A percentile compares a stretch with the other conserved stretches of the same genome.
Conservation (phyloP, 2,888 invertebrate genomes). For the Trachelus iudaicus region DNA sequence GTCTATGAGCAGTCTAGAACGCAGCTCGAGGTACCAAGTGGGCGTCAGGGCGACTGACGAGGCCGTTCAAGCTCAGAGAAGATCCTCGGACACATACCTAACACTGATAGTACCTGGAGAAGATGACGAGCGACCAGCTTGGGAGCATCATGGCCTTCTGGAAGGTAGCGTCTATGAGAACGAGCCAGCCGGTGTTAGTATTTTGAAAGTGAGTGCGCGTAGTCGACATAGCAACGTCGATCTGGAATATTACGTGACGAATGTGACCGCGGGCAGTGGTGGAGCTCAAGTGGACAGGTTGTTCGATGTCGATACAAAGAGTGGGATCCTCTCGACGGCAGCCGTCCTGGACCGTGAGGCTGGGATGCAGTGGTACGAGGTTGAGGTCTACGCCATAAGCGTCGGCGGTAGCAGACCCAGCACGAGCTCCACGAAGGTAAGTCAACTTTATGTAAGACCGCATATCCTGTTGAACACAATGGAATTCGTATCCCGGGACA, state of each 20-base stretch:
- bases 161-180: slow-evolving; percentile 89
- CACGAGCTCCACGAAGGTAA: slow-evolving; percentile 87
- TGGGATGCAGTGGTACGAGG: slow-evolving; percentile 83
- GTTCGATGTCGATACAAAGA: slow-evolving; percentile 90
- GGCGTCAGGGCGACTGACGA: slow-evolving; percentile 92
- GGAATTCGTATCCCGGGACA: not conserved
- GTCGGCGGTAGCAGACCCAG: slow-evolving; percentile 75
- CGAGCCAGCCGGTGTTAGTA: slow-evolving; percentile 86
- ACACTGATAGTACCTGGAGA: slow-evolving; percentile 81
- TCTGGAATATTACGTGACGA: slow-evolving; percentile 92
- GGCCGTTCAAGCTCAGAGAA: slow-evolving; percentile 88
- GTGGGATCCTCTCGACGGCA: slow-evolving; percentile 89
- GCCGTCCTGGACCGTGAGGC: slow-evolving; percentile 85
- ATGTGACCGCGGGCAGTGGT: slow-evolving; percentile 76
- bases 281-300: slow-evolving; percentile 86
- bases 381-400: slow-evolving; percentile 87
- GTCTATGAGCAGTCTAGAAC: slow-evolving; percentile 72
- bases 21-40: slow-evolving; percentile 77
- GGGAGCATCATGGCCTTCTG: slow-evolving; percentile 69
- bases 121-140: slow-evolving; percentile 60
- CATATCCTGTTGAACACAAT: not conserved
- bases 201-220: slow-evolving; percentile 82
- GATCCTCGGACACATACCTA: slow-evolving; percentile 87
- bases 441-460: slow-evolving; percentile 38
- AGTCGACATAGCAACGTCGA: slow-evolving; percentile 71